Percentiles rank a stretch among this genome's conserved stretches.
phyloP scores from a whole-genome alignment of 2,113 vertebrate species.

The Emydura subglobosa region DNA sequence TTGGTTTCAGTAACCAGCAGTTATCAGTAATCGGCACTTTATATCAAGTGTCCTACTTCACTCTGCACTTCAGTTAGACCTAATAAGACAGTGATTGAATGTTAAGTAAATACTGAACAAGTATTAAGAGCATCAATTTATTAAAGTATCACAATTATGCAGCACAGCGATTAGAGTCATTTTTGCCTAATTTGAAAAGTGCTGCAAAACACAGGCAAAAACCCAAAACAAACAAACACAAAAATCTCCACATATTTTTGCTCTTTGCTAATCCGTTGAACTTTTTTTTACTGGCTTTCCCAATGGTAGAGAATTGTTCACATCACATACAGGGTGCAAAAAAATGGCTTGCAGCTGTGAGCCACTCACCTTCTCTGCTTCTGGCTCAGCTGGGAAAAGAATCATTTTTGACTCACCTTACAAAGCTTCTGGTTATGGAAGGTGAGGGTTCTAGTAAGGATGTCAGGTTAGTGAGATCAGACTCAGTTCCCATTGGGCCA shows the following conservation, averaged over 20 bases:
- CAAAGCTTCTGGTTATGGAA: background rate
- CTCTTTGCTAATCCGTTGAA: background rate
- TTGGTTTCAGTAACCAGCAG: background rate
- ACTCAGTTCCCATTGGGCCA: background rate
- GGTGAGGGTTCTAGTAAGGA: background rate
- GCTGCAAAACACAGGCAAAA: background rate
- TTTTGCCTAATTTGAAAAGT: slow-evolving; percentile 2
- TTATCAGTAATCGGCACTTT: background rate
- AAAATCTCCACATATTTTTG: background rate
- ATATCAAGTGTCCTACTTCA: slow-evolving; percentile 22
- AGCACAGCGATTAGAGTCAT: background rate
- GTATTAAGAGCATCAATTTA: slow-evolving; percentile 8
- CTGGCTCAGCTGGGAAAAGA: background rate
- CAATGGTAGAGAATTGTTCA: background rate
- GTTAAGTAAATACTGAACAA: slow-evolving; percentile 20
- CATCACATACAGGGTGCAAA: background rate
- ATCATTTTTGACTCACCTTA: background rate
- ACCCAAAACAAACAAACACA: background rate
- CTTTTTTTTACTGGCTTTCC: background rate
- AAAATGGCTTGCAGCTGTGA: background rate
- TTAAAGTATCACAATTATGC: slow-evolving; percentile 11
- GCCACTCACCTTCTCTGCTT: background rate
- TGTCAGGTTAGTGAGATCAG: background rate
- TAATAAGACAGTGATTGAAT: slow-evolving; percentile 6
- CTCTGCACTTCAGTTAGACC: background rate